A percentile compares a stretch with the other conserved stretches of the same genome.
phyloP scores from a whole-genome alignment of 2,113 vertebrate species.

The Menura novaehollandiae region DNA sequence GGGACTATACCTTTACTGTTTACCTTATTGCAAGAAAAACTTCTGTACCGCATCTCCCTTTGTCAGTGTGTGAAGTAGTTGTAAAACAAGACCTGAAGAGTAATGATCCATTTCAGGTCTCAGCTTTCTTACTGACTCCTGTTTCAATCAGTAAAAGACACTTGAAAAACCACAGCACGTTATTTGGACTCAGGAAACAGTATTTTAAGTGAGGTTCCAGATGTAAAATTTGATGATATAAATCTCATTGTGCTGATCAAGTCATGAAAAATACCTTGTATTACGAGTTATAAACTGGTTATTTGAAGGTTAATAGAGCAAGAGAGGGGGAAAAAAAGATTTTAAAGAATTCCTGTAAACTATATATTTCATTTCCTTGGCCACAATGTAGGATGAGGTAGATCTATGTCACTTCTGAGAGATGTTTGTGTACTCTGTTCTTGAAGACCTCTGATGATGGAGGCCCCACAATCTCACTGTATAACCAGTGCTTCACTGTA shows the following conservation, averaged over 20 bases:
- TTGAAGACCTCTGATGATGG: background rate
- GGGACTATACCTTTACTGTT: background rate
- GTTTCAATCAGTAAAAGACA: background rate
- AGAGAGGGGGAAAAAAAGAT: background rate
- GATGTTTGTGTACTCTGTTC: background rate
- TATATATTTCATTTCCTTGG: background rate
- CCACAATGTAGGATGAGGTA: background rate
- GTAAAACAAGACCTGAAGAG: background rate
- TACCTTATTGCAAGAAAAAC: background rate
- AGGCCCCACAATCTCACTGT: background rate
- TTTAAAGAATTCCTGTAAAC: background rate
- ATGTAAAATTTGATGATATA: background rate
- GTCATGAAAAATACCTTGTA: background rate
- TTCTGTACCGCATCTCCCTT: background rate
- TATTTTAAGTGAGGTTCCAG: background rate
- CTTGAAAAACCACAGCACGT: background rate
- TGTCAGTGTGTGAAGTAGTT: background rate
- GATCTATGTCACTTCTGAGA: background rate
- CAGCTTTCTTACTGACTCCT: background rate
- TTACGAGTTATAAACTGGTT: background rate
- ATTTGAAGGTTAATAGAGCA: background rate
- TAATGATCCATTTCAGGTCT: background rate
- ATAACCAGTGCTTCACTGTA: background rate
- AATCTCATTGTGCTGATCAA: background rate
- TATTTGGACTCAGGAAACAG: background rate